Evolutionary conservation across 2,797 vertebrate genomes (phyloP), one percentile per base, ranked within the genome.

Genomic region (Gastrophryne carolinensis): DNA sequence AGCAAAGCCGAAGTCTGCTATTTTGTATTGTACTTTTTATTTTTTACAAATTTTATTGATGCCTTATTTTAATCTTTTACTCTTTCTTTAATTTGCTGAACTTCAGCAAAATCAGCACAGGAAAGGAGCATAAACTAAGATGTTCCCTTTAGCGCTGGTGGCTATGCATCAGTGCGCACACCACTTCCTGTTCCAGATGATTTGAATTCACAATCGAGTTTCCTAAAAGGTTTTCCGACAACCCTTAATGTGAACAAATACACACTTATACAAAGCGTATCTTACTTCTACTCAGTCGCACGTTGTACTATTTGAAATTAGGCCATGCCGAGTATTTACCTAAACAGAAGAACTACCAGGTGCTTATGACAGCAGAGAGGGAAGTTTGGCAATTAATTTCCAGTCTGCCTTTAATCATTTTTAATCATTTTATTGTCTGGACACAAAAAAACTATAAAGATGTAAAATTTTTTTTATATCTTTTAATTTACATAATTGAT

Each of bases 161-260:
- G 58, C 69, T 1, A 50, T 8, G 44, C 70, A 24, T 61, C 73
- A 61, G 41, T 10, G 73, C 61, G 1, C 47, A 32, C 24, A 29
- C 44, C 17, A 47, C 47, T 53, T 72, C 57, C 61, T 66, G 72
- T 34, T 41, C 37, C 32, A 27, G 19, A 54, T 44, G 37, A 34
- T 47, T 64, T 17, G 53, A 58, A 74, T 56, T 66, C 62, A 30
- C 53, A 47, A 44, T 9, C 26, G 19, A 19, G 15, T 52, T 21
- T 47, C 71, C 60, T 73, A 19, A 64, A 73, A 73, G 50, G 35
- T 37, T 54, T n/a, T 64, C 30, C 39, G 49, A 64, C 63, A 49
- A 34, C 61, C 72, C 61, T 73, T 73, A 50, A 73, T 54, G 47
- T 73, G 26, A 65, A 54, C 72, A 73, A 65, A 73, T 65, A 73